Base-by-base conservation (phyloP, 2,113 vertebrate genomes). In the Etheostoma cragini region DNA sequence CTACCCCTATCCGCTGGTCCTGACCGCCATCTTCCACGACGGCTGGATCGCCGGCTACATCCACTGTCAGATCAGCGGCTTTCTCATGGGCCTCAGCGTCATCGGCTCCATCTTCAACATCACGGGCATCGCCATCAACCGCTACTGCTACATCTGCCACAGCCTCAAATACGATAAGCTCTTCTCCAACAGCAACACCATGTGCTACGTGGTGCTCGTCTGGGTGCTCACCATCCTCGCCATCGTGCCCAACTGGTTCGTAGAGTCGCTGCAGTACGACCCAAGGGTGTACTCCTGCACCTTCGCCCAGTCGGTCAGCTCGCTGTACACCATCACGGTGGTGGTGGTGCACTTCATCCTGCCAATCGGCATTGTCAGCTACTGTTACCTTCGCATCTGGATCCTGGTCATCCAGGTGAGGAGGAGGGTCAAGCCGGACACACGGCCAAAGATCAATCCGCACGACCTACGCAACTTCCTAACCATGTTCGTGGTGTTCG, bases 101-200 rank as follows among this genome's bases (percentile, higher is more conserved):
- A 96, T 96, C 12, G 92, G 95, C 85, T 96, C 96, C 79, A 96
- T 96, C 90, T 96, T 96, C 88, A 96, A 96, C 93, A 96, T 96
- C 84, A 96, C 96, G 0, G 95, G 94, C 65, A 96, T 96, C 62
- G 96, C 96, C 80, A 86, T 96, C 89, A 96, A 96, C 87, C 95
- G 95, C 83, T 96, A 96, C 89, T 96, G 95, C 92, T 96, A 96
- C 92, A 96, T 96, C 89, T 96, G 96, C 93, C 96, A 96, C 91
- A 95, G 94, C 92, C 89, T 95, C 4, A 94, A 91, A 68, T 96
- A 96, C 7, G 92, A 96, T 90, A 92, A 89, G 21, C 88, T 97
- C 35, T 96, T 96, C 93, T 96, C 96, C 81, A 91, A 86, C 92
- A 87, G 88, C 80, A 96, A 95, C 89, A 96, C 95, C 2, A 54